These are phyloP conservation scores for Perca fluviatilis DNA, from an alignment of 2,113 vertebrate species.

Conservation along the genomic window DNA sequence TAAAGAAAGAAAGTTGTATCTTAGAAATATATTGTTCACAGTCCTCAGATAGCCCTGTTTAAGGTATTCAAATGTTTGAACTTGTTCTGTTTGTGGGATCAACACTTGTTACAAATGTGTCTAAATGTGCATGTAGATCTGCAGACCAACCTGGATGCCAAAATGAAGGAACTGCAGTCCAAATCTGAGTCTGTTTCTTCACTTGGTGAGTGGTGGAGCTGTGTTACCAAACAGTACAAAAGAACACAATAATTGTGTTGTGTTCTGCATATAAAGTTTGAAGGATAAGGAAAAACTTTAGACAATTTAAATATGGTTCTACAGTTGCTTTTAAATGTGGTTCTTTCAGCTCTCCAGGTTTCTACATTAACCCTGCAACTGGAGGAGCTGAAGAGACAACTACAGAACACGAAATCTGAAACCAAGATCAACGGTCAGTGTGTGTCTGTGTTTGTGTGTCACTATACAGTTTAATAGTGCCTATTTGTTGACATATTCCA, in stretches of 20 bases:
- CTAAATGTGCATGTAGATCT: slow-evolving; percentile 33
- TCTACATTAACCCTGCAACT: slow-evolving; percentile 42
- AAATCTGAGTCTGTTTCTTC: slow-evolving; percentile 38
- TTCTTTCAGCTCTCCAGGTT: slow-evolving; percentile 63
- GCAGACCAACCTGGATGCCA: slow-evolving; percentile 45
- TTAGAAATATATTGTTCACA: neutral
- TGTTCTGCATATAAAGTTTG: neutral
- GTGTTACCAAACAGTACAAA: neutral
- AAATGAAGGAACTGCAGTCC: slow-evolving; percentile 41
- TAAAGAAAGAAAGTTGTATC: neutral
- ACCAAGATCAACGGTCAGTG: slow-evolving; percentile 43
- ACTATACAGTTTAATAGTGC: neutral
- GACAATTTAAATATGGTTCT: neutral
- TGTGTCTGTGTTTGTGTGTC: neutral
- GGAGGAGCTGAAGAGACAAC: slow-evolving; percentile 38
- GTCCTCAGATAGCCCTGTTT: no score
- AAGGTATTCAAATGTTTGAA: neutral
- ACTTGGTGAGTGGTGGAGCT: slow-evolving; percentile 48
- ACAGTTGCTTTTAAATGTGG: neutral
- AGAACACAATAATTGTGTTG: neutral
- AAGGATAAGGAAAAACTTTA: neutral
- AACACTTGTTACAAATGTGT: neutral
- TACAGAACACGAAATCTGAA: slow-evolving; percentile 25
- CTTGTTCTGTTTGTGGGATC: neutral
- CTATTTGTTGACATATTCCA: neutral